Base-by-base conservation (phyloP, 2,797 vertebrate genomes). In the Stomatorhinus walkeri region DNA sequence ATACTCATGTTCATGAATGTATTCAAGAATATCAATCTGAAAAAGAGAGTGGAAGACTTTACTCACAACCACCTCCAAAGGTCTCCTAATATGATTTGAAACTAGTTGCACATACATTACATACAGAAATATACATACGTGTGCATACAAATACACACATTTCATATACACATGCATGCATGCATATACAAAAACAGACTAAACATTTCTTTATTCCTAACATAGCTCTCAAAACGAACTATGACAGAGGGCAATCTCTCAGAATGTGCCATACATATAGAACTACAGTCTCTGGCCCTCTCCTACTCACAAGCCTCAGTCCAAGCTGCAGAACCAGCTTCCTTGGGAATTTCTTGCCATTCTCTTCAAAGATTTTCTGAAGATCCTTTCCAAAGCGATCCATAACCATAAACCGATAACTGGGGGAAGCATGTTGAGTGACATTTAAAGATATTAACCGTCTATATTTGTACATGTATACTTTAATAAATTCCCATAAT, bases 401-500 rank as follows among this genome's bases (percentile, higher is more conserved):
- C 93, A 99, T 99, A 84, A 99, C 96, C 98, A 99, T 98, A 94
- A 99, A 99, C 89, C 98, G 95, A 51, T 99, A 99, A 88, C 96
- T 96, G 36, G 16, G 12, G 28, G 64, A 72, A 72, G 28, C 24
- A 64, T 28, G 9, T 28, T 12, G 22, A 24, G 24, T 28, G 24
- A 64, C 61, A 64, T 28, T 9, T 28, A 64, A 64, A 64, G 9
- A 64, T 28, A 64, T 64, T 61, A 61, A 64, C 9, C 4, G 22
- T 86, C 49, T 3, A 54, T 36, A 28, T 54, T 54, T 54, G 16
- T 24, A 6, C 14, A 86, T 85, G 48, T 46, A 28, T 46, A 84
- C 43, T 85, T 28, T 52, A 48, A 32, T 76, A 76, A 76, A 24
- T 36, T 48, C 24, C 48, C 84, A 86, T 24, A 16, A 51, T 24